Conservation (phyloP, 2,797 vertebrate species). For the Ficedula albicollis region DNA sequence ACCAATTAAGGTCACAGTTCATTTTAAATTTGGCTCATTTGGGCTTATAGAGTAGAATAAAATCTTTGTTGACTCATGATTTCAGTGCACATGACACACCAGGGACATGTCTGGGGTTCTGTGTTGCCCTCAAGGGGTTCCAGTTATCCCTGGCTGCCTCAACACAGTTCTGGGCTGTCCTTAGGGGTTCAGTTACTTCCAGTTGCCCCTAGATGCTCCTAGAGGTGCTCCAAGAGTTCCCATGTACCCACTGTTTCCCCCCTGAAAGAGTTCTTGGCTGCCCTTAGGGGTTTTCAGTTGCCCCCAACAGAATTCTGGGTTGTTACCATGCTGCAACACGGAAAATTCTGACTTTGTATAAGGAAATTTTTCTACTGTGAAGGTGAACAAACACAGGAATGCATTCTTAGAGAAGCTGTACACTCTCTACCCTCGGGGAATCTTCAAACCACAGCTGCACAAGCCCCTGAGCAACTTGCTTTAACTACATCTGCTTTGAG, state of each 20-base stretch:
- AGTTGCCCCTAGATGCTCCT: background rate
- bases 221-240: background rate
- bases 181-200: background rate
- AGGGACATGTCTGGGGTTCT: background rate
- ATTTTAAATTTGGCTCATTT: background rate
- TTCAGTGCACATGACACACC: background rate
- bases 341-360: background rate
- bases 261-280: fast-evolving
- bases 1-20: background rate
- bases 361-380: background rate
- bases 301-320: background rate
- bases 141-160: background rate
- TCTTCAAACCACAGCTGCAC: background rate
- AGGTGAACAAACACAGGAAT: background rate
- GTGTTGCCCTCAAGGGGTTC: background rate
- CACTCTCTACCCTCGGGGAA: background rate
- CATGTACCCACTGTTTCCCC: background rate
- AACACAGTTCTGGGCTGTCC: background rate
- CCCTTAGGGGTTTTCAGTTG: background rate
- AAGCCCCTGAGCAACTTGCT: background rate
- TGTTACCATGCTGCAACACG: background rate
- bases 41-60: background rate
- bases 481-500: background rate
- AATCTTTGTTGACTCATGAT: background rate
- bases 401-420: background rate